These are phyloP conservation scores for Hesperophylax magnus DNA, from an alignment of 1,140 invertebrate genomes.

Conservation along the genomic window DNA sequence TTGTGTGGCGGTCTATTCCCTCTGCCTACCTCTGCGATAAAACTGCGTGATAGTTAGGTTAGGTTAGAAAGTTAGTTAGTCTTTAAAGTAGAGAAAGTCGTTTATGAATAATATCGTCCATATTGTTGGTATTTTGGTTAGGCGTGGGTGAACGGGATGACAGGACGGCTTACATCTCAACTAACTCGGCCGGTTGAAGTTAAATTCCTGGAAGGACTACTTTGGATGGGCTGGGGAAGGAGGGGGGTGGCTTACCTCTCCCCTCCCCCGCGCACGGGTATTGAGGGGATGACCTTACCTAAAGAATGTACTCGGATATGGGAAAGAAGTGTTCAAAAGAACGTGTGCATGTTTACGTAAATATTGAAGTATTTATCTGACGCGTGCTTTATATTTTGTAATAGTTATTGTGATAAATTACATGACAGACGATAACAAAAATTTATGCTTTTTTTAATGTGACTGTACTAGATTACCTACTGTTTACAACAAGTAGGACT, in stretches of 20 bases:
- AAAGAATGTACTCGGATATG: constrained; percentile 28
- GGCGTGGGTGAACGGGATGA: constrained; percentile 15
- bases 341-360: not conserved
- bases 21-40: too few species aligned
- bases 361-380: too few species aligned
- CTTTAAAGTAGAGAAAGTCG: not conserved
- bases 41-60: too few species aligned
- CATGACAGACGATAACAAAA: too few species aligned
- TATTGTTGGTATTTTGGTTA: not conserved
- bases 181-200: not conserved
- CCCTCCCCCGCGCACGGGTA: too few species aligned
- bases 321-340: not conserved
- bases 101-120: not conserved
- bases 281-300: constrained; percentile 11
- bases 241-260: not conserved
- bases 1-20: too few species aligned
- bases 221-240: not conserved
- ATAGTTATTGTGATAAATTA: too few species aligned
- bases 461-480: too few species aligned
- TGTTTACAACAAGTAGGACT: too few species aligned
- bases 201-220: constrained; percentile 29
- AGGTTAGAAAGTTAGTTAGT: too few species aligned
- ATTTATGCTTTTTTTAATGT: too few species aligned
- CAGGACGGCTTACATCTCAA: constrained; percentile 45
- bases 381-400: too few species aligned